phyloP scores from a whole-genome alignment of 1,140 invertebrate species.

The Argopecten irradians region DNA sequence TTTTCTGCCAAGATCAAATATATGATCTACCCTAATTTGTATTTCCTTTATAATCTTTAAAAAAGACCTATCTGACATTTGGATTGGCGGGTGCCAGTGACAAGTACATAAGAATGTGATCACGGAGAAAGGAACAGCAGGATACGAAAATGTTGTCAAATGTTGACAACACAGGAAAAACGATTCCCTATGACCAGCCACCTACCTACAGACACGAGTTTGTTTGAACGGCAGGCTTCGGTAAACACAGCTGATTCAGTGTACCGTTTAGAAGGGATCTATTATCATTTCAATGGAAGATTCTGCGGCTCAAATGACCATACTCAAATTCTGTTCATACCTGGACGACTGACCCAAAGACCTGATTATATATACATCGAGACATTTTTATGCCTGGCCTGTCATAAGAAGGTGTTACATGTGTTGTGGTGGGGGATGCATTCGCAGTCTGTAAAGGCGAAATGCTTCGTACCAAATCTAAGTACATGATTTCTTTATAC shows the following conservation, averaged over 20 bases:
- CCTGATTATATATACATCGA: neutral
- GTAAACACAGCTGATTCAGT: conserved; percentile 16
- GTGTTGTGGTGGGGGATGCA: neutral
- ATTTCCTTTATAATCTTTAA: neutral
- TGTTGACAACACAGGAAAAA: neutral
- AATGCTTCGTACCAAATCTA: neutral
- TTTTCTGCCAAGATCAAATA: neutral
- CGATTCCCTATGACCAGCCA: neutral
- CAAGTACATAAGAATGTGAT: neutral
- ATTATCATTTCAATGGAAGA: neutral
- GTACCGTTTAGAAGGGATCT: neutral
- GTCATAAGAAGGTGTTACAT: neutral
- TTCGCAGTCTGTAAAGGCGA: neutral
- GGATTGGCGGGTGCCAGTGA: neutral
- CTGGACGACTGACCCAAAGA: neutral
- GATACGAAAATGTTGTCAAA: neutral
- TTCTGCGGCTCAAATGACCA: conserved; percentile 8
- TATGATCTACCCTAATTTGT: neutral
- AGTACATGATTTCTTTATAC: neutral
- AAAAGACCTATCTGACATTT: neutral
- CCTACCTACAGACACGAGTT: conserved; percentile 20
- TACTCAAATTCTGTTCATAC: conserved; percentile 8
- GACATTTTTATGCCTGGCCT: conserved; percentile 3
- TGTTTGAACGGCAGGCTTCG: conserved; percentile 6
- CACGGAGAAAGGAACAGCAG: neutral